These are phyloP conservation scores for Diogma glabrata DNA, from an alignment of 2,888 invertebrate genomes.

Conservation along the genomic window DNA sequence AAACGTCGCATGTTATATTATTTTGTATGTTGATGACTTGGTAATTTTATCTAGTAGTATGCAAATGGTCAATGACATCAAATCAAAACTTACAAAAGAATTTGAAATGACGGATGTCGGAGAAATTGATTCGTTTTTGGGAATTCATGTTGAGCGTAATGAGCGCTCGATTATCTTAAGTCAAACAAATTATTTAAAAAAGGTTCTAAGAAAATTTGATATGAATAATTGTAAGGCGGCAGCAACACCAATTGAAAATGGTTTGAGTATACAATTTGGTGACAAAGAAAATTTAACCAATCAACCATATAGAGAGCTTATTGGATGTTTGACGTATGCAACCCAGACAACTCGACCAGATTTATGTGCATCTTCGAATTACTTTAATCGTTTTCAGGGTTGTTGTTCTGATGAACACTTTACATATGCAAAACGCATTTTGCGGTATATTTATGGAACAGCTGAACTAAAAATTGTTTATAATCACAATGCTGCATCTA, in stretches of 20 bases:
- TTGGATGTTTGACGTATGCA: too few relatives aligned
- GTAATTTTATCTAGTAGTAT: too few relatives aligned
- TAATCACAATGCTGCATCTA: neutral
- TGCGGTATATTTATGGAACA: slow-evolving; percentile 15
- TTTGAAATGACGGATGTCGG: too few relatives aligned
- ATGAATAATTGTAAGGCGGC: neutral
- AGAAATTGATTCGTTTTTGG: neutral
- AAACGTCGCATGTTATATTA: neutral
- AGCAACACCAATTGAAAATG: neutral
- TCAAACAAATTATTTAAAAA: neutral
- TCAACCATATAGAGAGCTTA: too few relatives aligned
- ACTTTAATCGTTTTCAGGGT: slow-evolving; percentile 15
- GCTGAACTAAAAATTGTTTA: slow-evolving; percentile 1
- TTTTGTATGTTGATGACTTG: neutral
- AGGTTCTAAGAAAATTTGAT: neutral
- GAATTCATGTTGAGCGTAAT: neutral
- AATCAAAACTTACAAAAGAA: too few relatives aligned
- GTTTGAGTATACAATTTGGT: too few relatives aligned
- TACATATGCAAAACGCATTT: slow-evolving; percentile 12
- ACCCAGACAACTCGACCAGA: slow-evolving; percentile 13
- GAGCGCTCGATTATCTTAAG: neutral
- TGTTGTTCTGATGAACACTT: slow-evolving; percentile 12
- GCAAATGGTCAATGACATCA: too few relatives aligned
- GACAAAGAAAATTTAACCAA: too few relatives aligned
- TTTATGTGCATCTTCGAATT: slow-evolving; percentile 14